These are phyloP conservation scores for Limnodromus scolopaceus DNA, from an alignment of 2,797 vertebrate genomes.

Conservation along the genomic window DNA sequence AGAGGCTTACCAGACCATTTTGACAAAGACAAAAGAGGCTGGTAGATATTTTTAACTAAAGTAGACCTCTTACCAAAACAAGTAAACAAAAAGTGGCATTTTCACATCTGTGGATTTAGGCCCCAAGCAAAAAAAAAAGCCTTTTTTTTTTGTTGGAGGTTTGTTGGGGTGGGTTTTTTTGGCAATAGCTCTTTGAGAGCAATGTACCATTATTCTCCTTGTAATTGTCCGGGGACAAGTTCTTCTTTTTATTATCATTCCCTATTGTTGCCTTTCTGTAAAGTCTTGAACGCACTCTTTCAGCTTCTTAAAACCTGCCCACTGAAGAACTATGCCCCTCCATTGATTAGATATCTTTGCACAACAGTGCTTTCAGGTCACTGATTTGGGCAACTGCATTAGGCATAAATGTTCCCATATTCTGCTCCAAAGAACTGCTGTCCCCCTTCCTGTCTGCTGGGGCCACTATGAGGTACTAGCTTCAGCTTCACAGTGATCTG, in stretches of 20 bases:
- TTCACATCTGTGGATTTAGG: not conserved
- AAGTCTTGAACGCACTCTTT: not conserved
- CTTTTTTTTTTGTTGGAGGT: not conserved
- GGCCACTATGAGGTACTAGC: not conserved
- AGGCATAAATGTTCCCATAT: not conserved
- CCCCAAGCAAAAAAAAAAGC: not conserved
- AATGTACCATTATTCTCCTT: not conserved
- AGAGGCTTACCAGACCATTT: not conserved
- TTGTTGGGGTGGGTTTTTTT: not conserved
- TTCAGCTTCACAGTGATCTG: not conserved
- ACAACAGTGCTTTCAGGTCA: not conserved
- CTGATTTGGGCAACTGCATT: not conserved
- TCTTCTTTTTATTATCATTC: not conserved
- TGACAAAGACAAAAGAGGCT: not conserved
- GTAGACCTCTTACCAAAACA: not conserved
- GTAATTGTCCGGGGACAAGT: not conserved
- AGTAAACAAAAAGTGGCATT: not conserved
- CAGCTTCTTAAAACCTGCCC: not conserved
- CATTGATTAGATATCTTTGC: not conserved
- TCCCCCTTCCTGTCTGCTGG: not conserved
- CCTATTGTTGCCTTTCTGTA: not conserved
- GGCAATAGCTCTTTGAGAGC: not conserved
- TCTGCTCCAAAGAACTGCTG: not conserved
- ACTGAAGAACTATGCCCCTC: not conserved
- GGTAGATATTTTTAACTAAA: not conserved